A percentile compares a stretch with the other conserved stretches of the same genome.
Conservation (phyloP, 1,140 invertebrate genomes). For the Caligus rogercresseyi region DNA sequence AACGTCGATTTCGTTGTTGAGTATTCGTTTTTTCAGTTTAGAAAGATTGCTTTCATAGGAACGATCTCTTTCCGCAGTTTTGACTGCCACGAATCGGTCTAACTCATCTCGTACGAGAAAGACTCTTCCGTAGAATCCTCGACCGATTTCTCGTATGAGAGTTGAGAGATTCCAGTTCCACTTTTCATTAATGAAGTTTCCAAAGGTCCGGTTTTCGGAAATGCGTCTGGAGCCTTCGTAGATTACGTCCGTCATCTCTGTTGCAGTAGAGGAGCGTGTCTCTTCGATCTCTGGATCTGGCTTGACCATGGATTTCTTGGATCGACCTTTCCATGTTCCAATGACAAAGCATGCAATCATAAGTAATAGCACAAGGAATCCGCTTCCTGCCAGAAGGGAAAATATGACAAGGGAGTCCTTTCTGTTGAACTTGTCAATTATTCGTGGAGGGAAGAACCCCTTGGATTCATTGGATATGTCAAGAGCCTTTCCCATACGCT, state of each 20-base stretch:
- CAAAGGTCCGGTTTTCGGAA: neutral
- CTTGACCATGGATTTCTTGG: neutral
- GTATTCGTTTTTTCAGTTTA: neutral
- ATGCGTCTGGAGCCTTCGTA: neutral
- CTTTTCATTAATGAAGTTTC: neutral
- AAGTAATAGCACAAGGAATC: neutral
- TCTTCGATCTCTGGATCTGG: neutral
- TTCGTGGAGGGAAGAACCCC: neutral
- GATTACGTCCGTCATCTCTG: neutral
- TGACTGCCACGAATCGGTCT: constrained; percentile 3
- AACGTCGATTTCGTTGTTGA: constrained; percentile 1
- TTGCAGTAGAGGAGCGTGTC: neutral
- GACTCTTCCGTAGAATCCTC: constrained; percentile 5
- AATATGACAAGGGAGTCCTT: neutral
- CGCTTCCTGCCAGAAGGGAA: neutral
- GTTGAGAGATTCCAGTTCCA: constrained; percentile 7
- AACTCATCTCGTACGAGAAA: neutral
- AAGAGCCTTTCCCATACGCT: neutral
- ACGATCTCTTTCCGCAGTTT: constrained; percentile 6
- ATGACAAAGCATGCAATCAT: neutral
- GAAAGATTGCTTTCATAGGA: neutral
- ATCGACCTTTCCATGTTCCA: neutral
- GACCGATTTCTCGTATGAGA: neutral
- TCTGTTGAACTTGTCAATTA: neutral
- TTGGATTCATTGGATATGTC: neutral